Base-by-base conservation (phyloP, 2,113 vertebrate genomes). In the Nipponia nippon region DNA sequence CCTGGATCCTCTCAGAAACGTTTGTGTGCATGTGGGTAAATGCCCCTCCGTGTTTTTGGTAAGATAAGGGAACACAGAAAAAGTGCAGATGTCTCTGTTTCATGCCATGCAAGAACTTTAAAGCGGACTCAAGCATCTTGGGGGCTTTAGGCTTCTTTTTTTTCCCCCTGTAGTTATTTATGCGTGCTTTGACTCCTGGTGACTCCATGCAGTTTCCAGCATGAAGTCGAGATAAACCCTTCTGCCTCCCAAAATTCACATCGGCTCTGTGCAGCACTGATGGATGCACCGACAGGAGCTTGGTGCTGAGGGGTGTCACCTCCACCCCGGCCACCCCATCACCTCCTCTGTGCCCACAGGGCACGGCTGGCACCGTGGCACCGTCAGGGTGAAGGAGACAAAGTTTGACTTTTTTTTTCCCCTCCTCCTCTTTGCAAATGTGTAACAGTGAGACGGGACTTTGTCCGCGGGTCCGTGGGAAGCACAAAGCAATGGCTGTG, bases 401-500 rank as follows among this genome's bases (percentile, higher is more conserved):
- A 97, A 82, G 89, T 77, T 32, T 71, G 70, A 62, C 56, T 1
- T 50, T 81, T 92, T 78, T 83, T 55, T 53, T 53, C 95, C 79
- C 95, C 79, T 95, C 73, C 94, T 95, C 72, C 71, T 21, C 49
- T 55, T 93, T 71, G 78, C 58, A 44, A 96, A 94, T 69, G 87
- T 7, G 66, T 49, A 53, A 80, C 67, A 53, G 55, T 92, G 86
- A 97, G 96, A 95, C 94, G 93, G 89, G 89, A 95, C 79, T 90
- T 87, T 96, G 94, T 98, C 94, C 27, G 6, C 81, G 94, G 93
- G 90, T 90, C 82, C 3, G 87, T 83, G 92, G 94, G 93, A 87
- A 84, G 84, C 59, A 97, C 97, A 97, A 97, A 97, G 95, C 67
- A 6, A 13, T 3, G 65, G 83, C 95, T 97, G 91, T 97, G 70